phyloP scores from a whole-genome alignment of 2,888 invertebrate species.

The Cosmorhoe ocellata region DNA sequence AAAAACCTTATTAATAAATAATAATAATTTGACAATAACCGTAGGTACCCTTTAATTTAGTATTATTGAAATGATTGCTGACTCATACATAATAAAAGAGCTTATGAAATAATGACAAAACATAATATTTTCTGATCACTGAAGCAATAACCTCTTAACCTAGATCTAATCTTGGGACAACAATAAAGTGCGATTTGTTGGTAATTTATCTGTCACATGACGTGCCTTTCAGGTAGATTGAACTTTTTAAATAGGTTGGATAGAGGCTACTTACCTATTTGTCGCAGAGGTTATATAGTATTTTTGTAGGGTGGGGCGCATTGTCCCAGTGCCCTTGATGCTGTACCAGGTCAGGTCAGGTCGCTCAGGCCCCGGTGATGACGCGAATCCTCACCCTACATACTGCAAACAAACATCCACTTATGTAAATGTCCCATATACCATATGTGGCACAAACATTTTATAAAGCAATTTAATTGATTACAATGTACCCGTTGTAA shows the following conservation, averaged over 20 bases:
- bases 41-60: no score
- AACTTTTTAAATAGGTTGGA: conserved; percentile 19
- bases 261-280: conserved; percentile 20
- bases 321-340: conserved; percentile 50
- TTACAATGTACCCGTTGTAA: conserved; percentile 8
- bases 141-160: conserved; percentile 36
- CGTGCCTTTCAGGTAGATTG: conserved; percentile 27
- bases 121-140: conserved; percentile 20
- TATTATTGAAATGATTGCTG: neutral
- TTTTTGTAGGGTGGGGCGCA: conserved; percentile 33
- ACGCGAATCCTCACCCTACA: conserved; percentile 31
- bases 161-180: conserved; percentile 33
- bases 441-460: conserved; percentile 18
- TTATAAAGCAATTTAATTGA: conserved; percentile 10
- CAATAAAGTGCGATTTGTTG: conserved; percentile 30
- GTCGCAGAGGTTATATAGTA: conserved; percentile 3
- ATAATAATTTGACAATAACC: no score
- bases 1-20: no score
- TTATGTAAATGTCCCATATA: conserved; percentile 25
- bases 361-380: conserved; percentile 27
- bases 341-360: conserved; percentile 46
- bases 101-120: conserved; percentile 22
- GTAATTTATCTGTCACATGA: conserved; percentile 24
- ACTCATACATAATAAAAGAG: neutral
- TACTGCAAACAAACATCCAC: conserved; percentile 29